Evolutionary conservation across 1,140 invertebrate genomes (phyloP).

Genomic region (Prorops nasuta): DNA sequence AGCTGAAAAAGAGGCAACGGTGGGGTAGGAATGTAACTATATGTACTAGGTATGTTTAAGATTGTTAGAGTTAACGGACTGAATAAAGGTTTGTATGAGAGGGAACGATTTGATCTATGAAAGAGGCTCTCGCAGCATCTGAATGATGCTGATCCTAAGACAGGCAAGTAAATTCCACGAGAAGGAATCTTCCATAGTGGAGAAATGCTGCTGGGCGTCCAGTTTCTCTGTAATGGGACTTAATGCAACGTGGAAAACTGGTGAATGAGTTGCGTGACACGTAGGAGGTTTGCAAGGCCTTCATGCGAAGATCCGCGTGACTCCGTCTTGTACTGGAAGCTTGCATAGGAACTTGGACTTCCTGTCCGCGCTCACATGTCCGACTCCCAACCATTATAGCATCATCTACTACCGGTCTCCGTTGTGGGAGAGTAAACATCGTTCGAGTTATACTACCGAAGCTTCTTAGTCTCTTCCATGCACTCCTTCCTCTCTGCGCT

Average conservation of each 20-base stretch:
- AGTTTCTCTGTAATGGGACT: constrained; percentile 20
- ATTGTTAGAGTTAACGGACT: too few species aligned
- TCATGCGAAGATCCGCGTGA: constrained; percentile 56
- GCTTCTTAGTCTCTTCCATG: constrained; percentile 12
- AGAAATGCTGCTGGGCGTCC: constrained; percentile 2
- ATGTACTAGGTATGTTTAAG: too few species aligned
- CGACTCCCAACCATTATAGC: constrained; percentile 53
- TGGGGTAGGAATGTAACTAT: too few species aligned
- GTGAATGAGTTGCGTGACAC: constrained; percentile 54
- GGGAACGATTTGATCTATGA: too few species aligned
- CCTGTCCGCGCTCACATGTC: constrained; percentile 52
- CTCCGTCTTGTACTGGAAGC: constrained; percentile 27
- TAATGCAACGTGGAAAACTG: constrained; percentile 40
- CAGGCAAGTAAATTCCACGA: too few species aligned
- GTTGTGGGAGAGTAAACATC: constrained; percentile 57
- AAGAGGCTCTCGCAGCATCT: too few species aligned
- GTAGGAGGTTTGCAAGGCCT: constrained; percentile 49
- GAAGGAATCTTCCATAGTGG: too few species aligned
- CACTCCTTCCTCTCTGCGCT: constrained; percentile 22
- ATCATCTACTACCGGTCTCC: constrained; percentile 50
- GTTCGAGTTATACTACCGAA: not conserved
- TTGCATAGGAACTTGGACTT: constrained; percentile 47
- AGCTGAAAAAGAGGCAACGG: too few species aligned
- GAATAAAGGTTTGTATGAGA: too few species aligned
- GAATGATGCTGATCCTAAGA: too few species aligned